These are phyloP conservation scores for Lasioglossum zephyrum DNA, from an alignment of 2,888 invertebrate species.

Conservation along the genomic window DNA sequence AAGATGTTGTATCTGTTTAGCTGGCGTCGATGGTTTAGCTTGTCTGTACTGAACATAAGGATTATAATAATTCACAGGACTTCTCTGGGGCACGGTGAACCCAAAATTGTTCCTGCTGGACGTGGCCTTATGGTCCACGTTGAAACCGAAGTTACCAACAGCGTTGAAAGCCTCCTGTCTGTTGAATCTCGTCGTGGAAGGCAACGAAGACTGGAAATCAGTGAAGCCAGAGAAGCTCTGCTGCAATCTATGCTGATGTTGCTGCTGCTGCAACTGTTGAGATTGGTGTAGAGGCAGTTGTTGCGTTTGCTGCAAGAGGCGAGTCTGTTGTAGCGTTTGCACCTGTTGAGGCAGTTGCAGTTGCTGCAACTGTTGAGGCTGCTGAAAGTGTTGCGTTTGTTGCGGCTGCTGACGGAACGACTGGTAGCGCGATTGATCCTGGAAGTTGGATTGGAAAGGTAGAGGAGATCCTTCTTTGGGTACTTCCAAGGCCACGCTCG, in stretches of 20 bases:
- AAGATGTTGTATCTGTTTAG: slow-evolving; percentile 88
- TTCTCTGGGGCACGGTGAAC: slow-evolving; percentile 74
- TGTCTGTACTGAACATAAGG: slow-evolving; percentile 68
- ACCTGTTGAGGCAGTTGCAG: slow-evolving; percentile 68
- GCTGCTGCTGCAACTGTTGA: slow-evolving; percentile 75
- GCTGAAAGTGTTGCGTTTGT: slow-evolving; percentile 64
- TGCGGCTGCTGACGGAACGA: slow-evolving; percentile 63
- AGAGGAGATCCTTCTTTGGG: slow-evolving; percentile 74
- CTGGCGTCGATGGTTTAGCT: slow-evolving; percentile 80
- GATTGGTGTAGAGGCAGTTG: slow-evolving; percentile 63
- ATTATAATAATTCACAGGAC: slow-evolving; percentile 74
- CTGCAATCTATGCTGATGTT: slow-evolving; percentile 78
- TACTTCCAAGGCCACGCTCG: slow-evolving; percentile 79
- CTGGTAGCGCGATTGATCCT: slow-evolving; percentile 72
- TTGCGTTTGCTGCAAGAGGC: slow-evolving; percentile 57
- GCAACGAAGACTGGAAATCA: slow-evolving; percentile 82
- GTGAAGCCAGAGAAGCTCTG: slow-evolving; percentile 77
- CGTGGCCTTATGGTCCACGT: slow-evolving; percentile 79
- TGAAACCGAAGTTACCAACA: slow-evolving; percentile 88
- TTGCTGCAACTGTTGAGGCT: slow-evolving; percentile 72
- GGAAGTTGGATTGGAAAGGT: slow-evolving; percentile 74
- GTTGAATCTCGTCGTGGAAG: slow-evolving; percentile 80
- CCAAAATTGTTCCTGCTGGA: slow-evolving; percentile 70
- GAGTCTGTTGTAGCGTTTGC: slow-evolving; percentile 60
- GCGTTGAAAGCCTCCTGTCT: slow-evolving; percentile 82